Evolutionary conservation across 2,797 vertebrate species (phyloP).

Genomic region (Geotrypetes seraphini): DNA sequence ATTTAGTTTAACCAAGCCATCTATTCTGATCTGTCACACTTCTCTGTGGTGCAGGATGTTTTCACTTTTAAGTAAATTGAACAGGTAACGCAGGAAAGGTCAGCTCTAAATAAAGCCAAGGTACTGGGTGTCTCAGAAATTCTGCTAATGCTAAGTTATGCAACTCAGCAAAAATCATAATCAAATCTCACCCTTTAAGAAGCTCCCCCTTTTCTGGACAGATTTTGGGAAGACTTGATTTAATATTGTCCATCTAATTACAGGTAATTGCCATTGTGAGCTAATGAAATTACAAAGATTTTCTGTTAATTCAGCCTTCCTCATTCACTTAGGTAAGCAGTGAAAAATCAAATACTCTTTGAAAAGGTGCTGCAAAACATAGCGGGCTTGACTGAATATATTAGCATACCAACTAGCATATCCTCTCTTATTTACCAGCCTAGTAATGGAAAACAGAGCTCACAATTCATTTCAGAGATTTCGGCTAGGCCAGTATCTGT

Average conservation of each 20-base stretch:
- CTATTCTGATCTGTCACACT: conserved; percentile 9
- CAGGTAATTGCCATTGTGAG: not conserved
- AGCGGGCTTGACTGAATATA: too few relatives aligned
- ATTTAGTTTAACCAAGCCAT: conserved; percentile 30
- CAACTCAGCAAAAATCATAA: not conserved
- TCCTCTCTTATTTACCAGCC: too few relatives aligned
- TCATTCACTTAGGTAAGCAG: conserved; percentile 4
- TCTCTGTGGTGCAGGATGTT: conserved; percentile 12
- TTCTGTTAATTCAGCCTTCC: conserved; percentile 6
- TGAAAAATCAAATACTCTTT: not conserved
- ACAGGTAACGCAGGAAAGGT: conserved; percentile 16
- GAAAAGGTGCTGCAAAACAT: too few relatives aligned
- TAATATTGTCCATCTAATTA: not conserved
- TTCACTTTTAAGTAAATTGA: conserved; percentile 17
- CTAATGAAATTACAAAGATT: not conserved
- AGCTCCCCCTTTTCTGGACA: not conserved
- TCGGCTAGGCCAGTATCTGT: too few relatives aligned
- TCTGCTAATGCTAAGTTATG: not conserved
- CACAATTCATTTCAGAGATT: too few relatives aligned
- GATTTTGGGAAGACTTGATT: not conserved
- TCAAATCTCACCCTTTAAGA: not conserved
- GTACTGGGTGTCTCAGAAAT: conserved; percentile 6
- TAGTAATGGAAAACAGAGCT: too few relatives aligned
- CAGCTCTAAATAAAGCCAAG: not conserved
- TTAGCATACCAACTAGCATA: too few relatives aligned